phyloP scores from a whole-genome alignment of 2,113 vertebrate species.

The Alosa alosa region DNA sequence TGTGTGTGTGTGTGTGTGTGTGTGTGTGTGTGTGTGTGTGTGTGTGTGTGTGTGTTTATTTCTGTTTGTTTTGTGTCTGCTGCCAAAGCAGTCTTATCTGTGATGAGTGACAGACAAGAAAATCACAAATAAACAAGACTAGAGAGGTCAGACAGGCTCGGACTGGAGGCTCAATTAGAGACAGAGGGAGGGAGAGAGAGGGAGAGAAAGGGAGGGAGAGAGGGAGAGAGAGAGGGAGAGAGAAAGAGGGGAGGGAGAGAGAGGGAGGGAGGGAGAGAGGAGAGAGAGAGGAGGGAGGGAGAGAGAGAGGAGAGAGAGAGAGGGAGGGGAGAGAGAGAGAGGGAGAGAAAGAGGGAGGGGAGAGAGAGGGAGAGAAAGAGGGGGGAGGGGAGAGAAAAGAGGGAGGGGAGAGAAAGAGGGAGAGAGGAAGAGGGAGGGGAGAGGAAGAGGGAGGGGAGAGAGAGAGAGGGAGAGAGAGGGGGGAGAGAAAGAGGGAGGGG shows the following conservation, averaged over 20 bases:
- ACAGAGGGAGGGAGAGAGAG: neutral
- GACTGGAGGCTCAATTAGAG: neutral
- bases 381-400: neutral
- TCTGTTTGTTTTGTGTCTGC: neutral
- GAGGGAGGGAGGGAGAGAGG: no score
- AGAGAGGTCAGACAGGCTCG: neutral
- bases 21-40: neutral
- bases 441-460: neutral
- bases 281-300: no score
- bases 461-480: no score
- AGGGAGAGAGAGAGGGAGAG: neutral
- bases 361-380: neutral
- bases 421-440: no score
- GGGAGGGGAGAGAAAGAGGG: no score
- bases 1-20: neutral
- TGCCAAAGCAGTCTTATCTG: no score
- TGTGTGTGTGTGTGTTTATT: neutral
- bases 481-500: no score
- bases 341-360: no score
- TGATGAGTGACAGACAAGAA: slow-evolving; percentile 20
- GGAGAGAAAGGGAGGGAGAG: neutral
- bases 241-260: neutral
- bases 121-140: slow-evolving; percentile 14
- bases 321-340: no score
- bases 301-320: no score